Percentiles rank a stretch among this genome's conserved stretches.
These are phyloP conservation scores for Galbula dea DNA, from an alignment of 2,113 vertebrate genomes.

Conservation along the genomic window DNA sequence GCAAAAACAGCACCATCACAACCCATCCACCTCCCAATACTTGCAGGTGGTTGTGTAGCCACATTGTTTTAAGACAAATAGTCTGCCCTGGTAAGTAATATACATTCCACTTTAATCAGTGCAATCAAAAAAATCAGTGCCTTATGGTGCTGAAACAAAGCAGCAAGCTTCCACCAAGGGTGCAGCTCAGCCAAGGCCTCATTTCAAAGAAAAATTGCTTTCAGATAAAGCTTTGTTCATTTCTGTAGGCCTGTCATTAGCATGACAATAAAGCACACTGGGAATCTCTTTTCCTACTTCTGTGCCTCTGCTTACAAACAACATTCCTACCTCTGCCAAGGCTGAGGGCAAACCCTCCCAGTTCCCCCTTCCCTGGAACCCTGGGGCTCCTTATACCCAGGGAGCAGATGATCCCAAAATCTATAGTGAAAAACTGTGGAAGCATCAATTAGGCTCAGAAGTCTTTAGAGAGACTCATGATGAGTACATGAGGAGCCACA, in stretches of 20 bases:
- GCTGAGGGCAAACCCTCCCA: neutral
- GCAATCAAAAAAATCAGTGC: neutral
- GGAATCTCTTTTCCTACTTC: neutral
- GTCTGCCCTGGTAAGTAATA: neutral
- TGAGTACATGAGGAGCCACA: neutral
- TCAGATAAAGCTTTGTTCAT: conserved; percentile 20
- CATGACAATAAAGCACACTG: conserved; percentile 31
- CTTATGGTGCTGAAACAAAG: neutral
- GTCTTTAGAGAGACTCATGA: neutral
- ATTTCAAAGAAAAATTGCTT: conserved; percentile 39
- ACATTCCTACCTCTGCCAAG: neutral
- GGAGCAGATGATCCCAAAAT: neutral
- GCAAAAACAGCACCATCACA: neutral
- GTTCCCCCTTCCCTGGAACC: neutral
- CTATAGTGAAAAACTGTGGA: neutral
- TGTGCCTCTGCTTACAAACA: neutral
- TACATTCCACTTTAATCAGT: neutral
- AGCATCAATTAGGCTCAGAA: neutral
- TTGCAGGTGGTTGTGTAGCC: neutral
- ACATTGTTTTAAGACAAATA: neutral
- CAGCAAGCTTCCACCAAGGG: neutral
- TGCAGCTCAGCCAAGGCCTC: neutral
- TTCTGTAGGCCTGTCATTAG: conserved; percentile 7
- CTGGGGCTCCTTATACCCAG: neutral
- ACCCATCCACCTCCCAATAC: neutral